These are phyloP conservation scores for Onchidella celtica DNA, from an alignment of 2,888 invertebrate species.

Conservation along the genomic window DNA sequence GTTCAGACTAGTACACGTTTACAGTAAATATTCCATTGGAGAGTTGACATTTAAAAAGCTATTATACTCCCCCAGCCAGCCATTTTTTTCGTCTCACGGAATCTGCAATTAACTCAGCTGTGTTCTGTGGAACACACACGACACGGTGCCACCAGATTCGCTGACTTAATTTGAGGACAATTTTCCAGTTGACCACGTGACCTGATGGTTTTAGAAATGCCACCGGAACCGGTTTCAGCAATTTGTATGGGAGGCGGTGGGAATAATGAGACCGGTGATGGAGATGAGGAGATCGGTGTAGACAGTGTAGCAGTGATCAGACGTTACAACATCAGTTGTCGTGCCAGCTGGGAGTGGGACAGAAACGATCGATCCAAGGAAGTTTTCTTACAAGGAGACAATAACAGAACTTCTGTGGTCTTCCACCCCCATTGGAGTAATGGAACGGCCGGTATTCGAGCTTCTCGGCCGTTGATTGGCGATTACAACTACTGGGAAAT, in stretches of 20 bases:
- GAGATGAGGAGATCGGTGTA: not conserved
- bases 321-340: not conserved
- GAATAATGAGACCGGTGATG: too few species aligned
- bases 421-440: slow-evolving; percentile 90
- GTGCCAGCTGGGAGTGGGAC: not conserved
- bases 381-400: not conserved
- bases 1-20: too few species aligned
- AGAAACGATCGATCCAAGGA: not conserved
- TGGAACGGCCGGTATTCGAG: slow-evolving; percentile 87
- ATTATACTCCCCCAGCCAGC: too few species aligned
- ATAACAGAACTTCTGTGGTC: slow-evolving; percentile 73
- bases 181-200: not conserved
- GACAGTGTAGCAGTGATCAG: not conserved
- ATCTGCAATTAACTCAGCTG: too few species aligned
- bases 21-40: too few species aligned
- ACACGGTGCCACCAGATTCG: too few species aligned
- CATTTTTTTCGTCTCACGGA: too few species aligned
- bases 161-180: not conserved
- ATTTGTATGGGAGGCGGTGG: not conserved
- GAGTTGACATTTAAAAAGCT: too few species aligned
- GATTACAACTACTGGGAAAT: slow-evolving; percentile 85
- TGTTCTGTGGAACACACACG: too few species aligned
- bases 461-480: slow-evolving; percentile 85
- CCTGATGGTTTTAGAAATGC: too few species aligned
- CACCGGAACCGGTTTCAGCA: not conserved